Evolutionary conservation across 2,113 vertebrate genomes (phyloP).

Genomic region (Brevimyrus niger): DNA sequence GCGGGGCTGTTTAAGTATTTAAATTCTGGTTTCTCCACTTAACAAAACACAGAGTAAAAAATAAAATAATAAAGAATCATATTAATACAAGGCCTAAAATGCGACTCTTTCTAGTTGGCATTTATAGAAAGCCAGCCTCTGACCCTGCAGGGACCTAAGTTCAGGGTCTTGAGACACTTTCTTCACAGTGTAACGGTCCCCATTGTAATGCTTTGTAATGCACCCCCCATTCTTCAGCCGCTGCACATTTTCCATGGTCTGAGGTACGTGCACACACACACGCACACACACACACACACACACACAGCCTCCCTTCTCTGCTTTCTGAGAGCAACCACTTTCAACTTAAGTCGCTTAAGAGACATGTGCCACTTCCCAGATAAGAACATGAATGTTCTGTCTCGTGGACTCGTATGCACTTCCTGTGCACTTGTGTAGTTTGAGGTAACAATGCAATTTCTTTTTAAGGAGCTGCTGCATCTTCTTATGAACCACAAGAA

Average conservation of each 20-base stretch:
- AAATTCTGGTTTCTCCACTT: not conserved
- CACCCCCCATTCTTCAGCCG: not conserved
- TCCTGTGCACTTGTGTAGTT: not conserved
- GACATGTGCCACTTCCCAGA: not conserved
- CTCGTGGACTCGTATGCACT: no score
- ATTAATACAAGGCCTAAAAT: not conserved
- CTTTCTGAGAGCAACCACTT: not conserved
- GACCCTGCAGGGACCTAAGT: not conserved
- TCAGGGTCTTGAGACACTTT: not conserved
- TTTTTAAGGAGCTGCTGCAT: not conserved
- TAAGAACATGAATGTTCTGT: not conserved
- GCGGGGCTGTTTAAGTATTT: not conserved
- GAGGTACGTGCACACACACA: not conserved
- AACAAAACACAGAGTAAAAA: not conserved
- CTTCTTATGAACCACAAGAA: not conserved
- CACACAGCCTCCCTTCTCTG: not conserved
- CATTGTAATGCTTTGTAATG: not conserved
- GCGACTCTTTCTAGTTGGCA: not conserved
- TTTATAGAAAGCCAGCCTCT: not conserved
- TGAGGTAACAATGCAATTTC: not conserved
- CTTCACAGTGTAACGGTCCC: not conserved
- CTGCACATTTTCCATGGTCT: slow-evolving; percentile 1
- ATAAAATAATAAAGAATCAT: not conserved
- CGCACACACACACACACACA: no score
- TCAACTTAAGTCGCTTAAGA: not conserved